A percentile compares a stretch with the other conserved stretches of the same genome.
Evolutionary conservation across 2,113 vertebrate species (phyloP).

Genomic region (Riparia riparia): DNA sequence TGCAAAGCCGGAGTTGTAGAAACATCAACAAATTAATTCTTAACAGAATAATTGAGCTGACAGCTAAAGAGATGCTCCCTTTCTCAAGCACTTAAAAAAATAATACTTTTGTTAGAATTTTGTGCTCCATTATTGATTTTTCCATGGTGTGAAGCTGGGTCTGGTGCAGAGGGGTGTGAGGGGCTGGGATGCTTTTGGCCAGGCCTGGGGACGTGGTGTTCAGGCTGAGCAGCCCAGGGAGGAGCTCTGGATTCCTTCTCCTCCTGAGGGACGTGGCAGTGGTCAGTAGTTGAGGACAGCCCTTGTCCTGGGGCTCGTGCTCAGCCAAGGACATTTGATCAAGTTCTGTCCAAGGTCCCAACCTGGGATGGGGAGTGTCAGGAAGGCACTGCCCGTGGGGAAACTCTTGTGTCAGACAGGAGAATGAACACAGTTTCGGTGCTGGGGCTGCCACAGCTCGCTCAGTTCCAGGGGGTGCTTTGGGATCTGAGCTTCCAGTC

Average conservation of each 20-base stretch:
- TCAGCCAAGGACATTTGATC: background rate
- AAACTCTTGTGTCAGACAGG: background rate
- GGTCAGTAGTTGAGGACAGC: background rate
- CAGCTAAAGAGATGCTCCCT: background rate
- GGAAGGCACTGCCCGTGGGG: background rate
- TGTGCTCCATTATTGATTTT: background rate
- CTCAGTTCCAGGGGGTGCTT: background rate
- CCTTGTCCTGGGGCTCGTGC: rapidly evolving
- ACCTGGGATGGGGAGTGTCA: background rate
- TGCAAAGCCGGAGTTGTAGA: background rate
- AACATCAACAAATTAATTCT: slow-evolving; percentile 18
- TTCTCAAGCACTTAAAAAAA: background rate
- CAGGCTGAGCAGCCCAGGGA: background rate
- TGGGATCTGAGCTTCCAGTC: background rate
- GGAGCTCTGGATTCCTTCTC: background rate
- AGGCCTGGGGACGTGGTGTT: background rate
- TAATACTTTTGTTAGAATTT: background rate
- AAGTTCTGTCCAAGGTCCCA: background rate
- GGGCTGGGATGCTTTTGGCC: background rate
- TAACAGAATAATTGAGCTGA: slow-evolving; percentile 6
- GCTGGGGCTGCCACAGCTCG: background rate
- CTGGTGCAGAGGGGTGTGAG: background rate
- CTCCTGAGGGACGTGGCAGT: background rate
- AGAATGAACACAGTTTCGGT: rapidly evolving
- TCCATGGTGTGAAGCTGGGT: background rate